These are phyloP conservation scores for Emmelina monodactyla DNA, from an alignment of 2,888 invertebrate genomes.

Conservation along the genomic window DNA sequence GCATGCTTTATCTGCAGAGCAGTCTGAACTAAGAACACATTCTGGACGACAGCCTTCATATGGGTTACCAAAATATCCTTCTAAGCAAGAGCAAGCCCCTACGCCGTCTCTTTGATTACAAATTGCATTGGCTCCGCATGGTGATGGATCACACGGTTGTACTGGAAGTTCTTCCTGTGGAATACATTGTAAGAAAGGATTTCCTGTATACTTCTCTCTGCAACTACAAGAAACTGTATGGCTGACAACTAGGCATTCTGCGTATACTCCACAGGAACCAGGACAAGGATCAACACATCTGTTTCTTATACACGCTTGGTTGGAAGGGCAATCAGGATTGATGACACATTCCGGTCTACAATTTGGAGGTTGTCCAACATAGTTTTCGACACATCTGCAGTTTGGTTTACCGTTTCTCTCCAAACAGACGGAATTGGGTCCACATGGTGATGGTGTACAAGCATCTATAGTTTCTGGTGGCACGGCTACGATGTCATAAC, in stretches of 20 bases:
- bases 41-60: slow-evolving; percentile 88
- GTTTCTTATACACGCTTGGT: slow-evolving; percentile 80
- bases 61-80: slow-evolving; percentile 85
- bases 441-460: slow-evolving; percentile 82
- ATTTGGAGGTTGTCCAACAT: slow-evolving; percentile 81
- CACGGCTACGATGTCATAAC: slow-evolving; percentile 59
- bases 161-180: slow-evolving; percentile 64
- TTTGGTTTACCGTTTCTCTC: slow-evolving; percentile 71
- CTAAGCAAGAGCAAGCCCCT: slow-evolving; percentile 81
- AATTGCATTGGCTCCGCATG: slow-evolving; percentile 86
- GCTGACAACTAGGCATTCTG: slow-evolving; percentile 80
- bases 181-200: slow-evolving; percentile 82
- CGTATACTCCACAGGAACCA: slow-evolving; percentile 80
- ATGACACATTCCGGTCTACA: slow-evolving; percentile 85
- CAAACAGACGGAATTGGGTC: slow-evolving; percentile 79
- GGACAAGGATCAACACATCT: slow-evolving; percentile 85
- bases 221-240: slow-evolving; percentile 86
- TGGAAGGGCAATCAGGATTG: slow-evolving; percentile 80
- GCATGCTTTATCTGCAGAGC: slow-evolving; percentile 83
- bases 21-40: slow-evolving; percentile 86
- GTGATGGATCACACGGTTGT: slow-evolving; percentile 85
- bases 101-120: slow-evolving; percentile 80
- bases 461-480: slow-evolving; percentile 56
- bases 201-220: slow-evolving; percentile 76
- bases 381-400: slow-evolving; percentile 79